Base-by-base conservation (phyloP, 2,888 invertebrate genomes). In the Caenorhabditis imperialis region DNA sequence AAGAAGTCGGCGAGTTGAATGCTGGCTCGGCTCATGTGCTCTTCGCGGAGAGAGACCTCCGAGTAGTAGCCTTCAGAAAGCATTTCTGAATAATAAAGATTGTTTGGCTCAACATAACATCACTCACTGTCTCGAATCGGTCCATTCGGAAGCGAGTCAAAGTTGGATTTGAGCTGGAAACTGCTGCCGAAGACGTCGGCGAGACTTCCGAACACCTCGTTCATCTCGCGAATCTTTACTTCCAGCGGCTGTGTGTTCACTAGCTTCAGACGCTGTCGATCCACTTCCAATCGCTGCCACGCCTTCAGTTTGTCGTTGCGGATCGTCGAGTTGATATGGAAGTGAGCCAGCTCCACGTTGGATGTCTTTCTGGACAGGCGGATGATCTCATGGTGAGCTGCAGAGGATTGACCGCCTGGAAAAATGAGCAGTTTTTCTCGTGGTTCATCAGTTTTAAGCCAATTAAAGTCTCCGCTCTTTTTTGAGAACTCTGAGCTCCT, bases 181-280 rank as follows among this genome's bases (percentile, higher is more conserved):
- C 51, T 73, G 6, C 60, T 51, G 37, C 25, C 33, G 20, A 67
- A 73, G 10, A 67, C 55, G 33, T 74, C 51, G 10, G 67, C 51
- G n/a, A 74, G 38, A 3, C 35, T 40, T 16, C 48, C 61, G 35
- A 74, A 67, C n/a, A 74, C 33, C 33, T 37, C 55, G 33, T 61
- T 74, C 67, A 74, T 67, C 18, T 74, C 61, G 1, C 92, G 82
- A 89, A 81, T 30, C 48, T 45, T 23, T 58, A 80, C 77, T 23
- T 55, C 48, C 1, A 70, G 20, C n/a, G 47, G 16, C 20, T 70
- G 60, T 5, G n/a, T 40, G 47, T 53, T 42, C 4, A 50, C 60
- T 16, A 75, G 55, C 37, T 75, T 75, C 47, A 75, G 18, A 4
- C 55, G 40, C 12, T 75, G 75, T 44, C 69, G 37, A 22, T 53